Evolutionary conservation across 2,797 vertebrate genomes (phyloP), one percentile per base, ranked within the genome.

Genomic region (Clamator glandarius): DNA sequence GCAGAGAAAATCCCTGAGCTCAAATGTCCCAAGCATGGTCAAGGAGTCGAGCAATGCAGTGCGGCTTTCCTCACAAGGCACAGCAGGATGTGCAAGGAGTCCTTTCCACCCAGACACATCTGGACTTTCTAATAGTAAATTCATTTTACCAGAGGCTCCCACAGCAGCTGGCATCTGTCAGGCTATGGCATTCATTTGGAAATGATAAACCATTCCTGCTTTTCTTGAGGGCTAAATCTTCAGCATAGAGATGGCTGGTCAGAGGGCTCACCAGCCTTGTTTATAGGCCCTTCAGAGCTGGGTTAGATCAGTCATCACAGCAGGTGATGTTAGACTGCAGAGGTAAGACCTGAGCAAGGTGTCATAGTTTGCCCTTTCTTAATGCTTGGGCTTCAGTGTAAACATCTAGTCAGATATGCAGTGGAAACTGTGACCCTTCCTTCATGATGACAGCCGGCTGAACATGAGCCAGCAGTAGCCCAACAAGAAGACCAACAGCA

Each of bases 21-120:
- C 59, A 18, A 8, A 15, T 7, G 84, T 35, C 58, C 5, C 14
- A 12, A n/a, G 25, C 15, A 39, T 0, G 0, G 41, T 9, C 13
- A 19, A 48, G 52, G 69, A n/a, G 48, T 19, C 0, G 0, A 69
- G 54, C 41, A 41, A 9, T 18, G 55, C 14, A 46, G 7, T 0
- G 2, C 42, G 24, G 23, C 28, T 87, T 78, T 46, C 57, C 31
- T 42, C 73, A 20, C 26, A 63, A 42, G 62, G 67, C 44, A 28
- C 41, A 35, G 51, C 48, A 41, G 42, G 75, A 11, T 15, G 13
- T 58, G 54, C 26, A 36, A 58, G 50, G 66, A 50, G 46, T 9
- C 15, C 29, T 69, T 69, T 48, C 64, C 28, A 74, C 58, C 35
- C n/a, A n/a, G 62, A 36, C 46, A 46, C 46, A 25, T 35, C 58